Evolutionary conservation across 2,888 invertebrate genomes (phyloP).

Genomic region (Clunio marinus): DNA sequence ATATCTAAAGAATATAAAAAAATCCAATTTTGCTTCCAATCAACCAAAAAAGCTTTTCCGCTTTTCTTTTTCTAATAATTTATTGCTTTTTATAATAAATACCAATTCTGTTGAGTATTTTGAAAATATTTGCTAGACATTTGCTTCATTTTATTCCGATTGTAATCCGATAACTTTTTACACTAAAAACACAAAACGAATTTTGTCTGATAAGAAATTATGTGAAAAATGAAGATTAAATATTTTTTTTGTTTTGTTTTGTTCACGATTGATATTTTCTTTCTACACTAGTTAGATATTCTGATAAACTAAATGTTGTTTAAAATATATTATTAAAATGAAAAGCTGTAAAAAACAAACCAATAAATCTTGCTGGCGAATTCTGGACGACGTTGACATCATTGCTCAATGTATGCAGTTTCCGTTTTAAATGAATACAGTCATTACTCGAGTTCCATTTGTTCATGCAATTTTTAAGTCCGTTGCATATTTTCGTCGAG

Average conservation of each 20-base stretch:
- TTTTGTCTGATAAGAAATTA: constrained; percentile 13
- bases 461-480: constrained; percentile 32
- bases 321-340: neutral
- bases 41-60: neutral
- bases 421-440: constrained; percentile 32
- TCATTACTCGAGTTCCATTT: constrained; percentile 34
- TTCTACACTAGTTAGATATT: constrained; percentile 10
- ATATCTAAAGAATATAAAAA: too few relatives aligned
- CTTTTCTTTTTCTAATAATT: neutral
- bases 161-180: constrained; percentile 6
- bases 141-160: neutral
- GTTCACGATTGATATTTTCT: too few relatives aligned
- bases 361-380: constrained; percentile 43
- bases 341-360: constrained; percentile 47
- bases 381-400: constrained; percentile 25
- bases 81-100: neutral
- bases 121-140: constrained; percentile 26
- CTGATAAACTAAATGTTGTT: constrained; percentile 10
- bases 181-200: neutral
- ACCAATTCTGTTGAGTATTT: constrained; percentile 16
- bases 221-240: neutral
- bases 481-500: constrained; percentile 23
- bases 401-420: constrained; percentile 13
- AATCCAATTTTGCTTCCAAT: neutral
- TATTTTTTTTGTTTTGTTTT: neutral